Base-by-base conservation (phyloP, 2,888 invertebrate species). In the Erannis defoliaria region DNA sequence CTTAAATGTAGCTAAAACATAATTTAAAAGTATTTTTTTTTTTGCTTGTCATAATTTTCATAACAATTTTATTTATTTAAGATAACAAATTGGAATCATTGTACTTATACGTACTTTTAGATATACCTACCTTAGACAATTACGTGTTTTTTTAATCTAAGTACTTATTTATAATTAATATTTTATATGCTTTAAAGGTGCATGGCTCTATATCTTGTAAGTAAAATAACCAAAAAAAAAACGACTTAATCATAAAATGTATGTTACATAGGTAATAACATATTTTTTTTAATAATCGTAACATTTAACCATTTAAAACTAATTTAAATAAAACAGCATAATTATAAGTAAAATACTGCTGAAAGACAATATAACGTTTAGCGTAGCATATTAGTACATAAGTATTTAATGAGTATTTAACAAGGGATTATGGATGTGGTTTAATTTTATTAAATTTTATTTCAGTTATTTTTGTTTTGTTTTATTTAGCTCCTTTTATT, bases 381-480 rank as follows among this genome's bases (percentile, higher is more conserved):
- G 4, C 6, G 8, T 42, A 42, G n/a, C 40, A 19, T 40, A 19
- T 2, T 40, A 12, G 12, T 40, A 19, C 10, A 3, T 37, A 12
- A n/a, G 2, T 33, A n/a, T 14, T 4, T 6, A 37, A 37, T 19
- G 19, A 19, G 19, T 19, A 23, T 23, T 14, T 26, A 14, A 23
- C 10, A n/a, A 12, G 19, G 10, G 31, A 31, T 12, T 19, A 31
- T 31, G 46, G 46, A 19, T 46, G 18, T 46, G 31, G 46, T 46
- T 46, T 35, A 31, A 14, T 64, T 80, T 78, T 75, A 77, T 80
- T 77, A 80, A 75, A 79, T 55, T 77, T 78, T 71, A 75, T 71
- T 73, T 64, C 51, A 62, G 73, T 78, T 78, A 69, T 77, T 78
- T 82, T 26, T 77, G 78, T 82, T 29, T 63, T 76, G 72, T 75